phyloP scores from a whole-genome alignment of 2,113 vertebrate genomes.

The Rhinopomastus cyanomelas region DNA sequence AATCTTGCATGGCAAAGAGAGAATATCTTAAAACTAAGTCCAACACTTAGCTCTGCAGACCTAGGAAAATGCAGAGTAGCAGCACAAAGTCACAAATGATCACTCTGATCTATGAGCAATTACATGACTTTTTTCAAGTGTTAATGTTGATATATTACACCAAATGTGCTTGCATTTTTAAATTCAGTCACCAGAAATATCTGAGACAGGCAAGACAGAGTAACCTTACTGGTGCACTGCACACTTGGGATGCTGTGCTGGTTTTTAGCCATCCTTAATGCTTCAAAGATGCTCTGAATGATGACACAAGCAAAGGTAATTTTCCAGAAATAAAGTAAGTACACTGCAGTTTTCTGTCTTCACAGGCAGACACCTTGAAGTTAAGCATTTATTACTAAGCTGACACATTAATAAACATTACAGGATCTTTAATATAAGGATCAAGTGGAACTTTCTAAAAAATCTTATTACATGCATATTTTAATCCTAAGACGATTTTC shows the following conservation, averaged over 20 bases:
- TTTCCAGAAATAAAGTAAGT: background rate
- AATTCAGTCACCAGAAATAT: background rate
- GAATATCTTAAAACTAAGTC: background rate
- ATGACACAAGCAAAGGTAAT: background rate
- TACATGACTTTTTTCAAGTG: background rate
- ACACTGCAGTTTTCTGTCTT: background rate
- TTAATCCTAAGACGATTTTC: background rate
- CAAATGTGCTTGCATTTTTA: constrained; percentile 31
- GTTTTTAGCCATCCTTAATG: constrained; percentile 70
- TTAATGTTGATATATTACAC: constrained; percentile 38
- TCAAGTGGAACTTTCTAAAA: background rate
- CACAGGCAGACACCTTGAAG: background rate
- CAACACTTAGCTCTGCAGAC: background rate
- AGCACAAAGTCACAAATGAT: background rate
- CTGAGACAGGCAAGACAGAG: constrained; percentile 43
- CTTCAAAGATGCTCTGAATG: background rate
- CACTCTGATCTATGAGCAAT: background rate
- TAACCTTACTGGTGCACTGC: constrained; percentile 46
- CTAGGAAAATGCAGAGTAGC: background rate
- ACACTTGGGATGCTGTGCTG: constrained; percentile 21
- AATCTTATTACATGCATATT: background rate
- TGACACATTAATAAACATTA: background rate
- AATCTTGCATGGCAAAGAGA: background rate
- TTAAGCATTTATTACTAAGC: background rate
- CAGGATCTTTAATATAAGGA: background rate